Percentiles rank a stretch among this genome's conserved stretches.
Evolutionary conservation across 2,113 vertebrate species (phyloP).

Genomic region (Aegotheles bennettii): DNA sequence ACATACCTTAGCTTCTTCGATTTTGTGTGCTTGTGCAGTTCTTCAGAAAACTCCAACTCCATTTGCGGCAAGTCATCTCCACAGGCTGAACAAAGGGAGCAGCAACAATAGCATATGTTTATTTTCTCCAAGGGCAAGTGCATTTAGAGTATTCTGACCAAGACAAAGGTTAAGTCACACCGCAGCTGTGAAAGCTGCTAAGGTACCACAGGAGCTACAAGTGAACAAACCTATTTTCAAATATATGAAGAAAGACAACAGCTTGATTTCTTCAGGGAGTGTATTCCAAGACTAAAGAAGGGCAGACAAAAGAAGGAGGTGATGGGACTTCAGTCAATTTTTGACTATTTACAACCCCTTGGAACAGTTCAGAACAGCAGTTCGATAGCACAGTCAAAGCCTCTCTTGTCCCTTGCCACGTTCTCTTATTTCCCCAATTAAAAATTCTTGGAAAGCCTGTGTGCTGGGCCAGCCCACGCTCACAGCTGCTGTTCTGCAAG

Average conservation of each 20-base stretch:
- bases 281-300: not conserved
- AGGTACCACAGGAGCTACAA: not conserved
- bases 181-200: not conserved
- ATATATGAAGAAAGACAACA: not conserved
- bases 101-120: not conserved
- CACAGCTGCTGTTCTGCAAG: not conserved
- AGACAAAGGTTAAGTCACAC: not conserved
- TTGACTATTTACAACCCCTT: not conserved
- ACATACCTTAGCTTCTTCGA: slow-evolving; percentile 82
- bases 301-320: not conserved
- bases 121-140: not conserved
- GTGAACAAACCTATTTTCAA: not conserved
- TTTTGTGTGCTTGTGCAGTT: slow-evolving; percentile 56
- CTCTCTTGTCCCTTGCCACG: not conserved
- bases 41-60: slow-evolving; percentile 43
- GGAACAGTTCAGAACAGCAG: not conserved
- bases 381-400: not conserved
- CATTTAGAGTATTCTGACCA: not conserved
- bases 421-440: not conserved
- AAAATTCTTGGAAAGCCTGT: not conserved
- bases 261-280: not conserved
- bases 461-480: not conserved
- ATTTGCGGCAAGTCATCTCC: not conserved
- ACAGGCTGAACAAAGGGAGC: not conserved
- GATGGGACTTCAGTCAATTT: not conserved